phyloP scores from a whole-genome alignment of 1,140 invertebrate species.

The Formica selysi region DNA sequence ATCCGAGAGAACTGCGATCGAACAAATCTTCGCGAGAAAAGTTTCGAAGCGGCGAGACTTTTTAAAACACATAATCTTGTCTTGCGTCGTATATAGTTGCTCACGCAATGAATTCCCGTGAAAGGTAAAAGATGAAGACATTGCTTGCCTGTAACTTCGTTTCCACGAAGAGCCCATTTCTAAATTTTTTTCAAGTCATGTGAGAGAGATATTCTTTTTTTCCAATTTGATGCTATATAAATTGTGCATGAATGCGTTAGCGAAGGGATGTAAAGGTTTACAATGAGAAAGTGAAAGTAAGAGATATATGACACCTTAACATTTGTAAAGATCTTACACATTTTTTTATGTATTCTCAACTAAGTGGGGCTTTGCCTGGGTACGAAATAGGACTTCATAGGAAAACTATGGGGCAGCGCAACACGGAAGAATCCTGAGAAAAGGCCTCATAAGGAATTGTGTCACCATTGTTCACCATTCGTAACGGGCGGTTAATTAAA shows the following conservation, averaged over 20 bases:
- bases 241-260: not conserved
- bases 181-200: not conserved
- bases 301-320: not conserved
- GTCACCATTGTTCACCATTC: not conserved
- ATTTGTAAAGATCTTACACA: not conserved
- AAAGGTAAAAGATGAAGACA: not conserved
- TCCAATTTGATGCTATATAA: not conserved
- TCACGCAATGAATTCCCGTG: not conserved
- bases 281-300: not conserved
- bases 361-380: not conserved
- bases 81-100: not conserved
- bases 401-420: too few species aligned
- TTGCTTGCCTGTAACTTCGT: not conserved
- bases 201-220: not conserved
- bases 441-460: not conserved
- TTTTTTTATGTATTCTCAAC: not conserved
- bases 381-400: too few species aligned
- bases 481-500: slow-evolving; percentile 47
- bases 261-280: not conserved
- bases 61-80: not conserved
- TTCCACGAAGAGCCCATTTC: not conserved
- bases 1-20: not conserved
- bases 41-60: not conserved
- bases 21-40: not conserved
- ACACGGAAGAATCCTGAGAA: not conserved